Evolutionary conservation across 2,888 invertebrate species (phyloP).

Genomic region (Pardosa pseudoannulata): DNA sequence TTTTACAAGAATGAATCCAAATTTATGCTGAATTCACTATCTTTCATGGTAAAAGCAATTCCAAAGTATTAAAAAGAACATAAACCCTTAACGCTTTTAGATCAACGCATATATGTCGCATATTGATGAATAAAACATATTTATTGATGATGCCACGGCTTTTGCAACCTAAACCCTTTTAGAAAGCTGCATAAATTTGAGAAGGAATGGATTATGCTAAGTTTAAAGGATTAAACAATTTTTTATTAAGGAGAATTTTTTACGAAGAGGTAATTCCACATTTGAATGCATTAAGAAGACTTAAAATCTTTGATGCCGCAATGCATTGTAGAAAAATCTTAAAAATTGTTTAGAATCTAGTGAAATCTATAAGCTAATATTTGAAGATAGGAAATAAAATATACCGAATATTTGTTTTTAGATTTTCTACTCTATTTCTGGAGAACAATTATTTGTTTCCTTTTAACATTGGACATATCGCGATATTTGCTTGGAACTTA

Average conservation of each 20-base stretch:
- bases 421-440: too few relatives aligned
- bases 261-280: neutral
- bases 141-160: neutral
- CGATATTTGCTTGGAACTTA: too few relatives aligned
- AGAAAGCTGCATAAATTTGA: slow-evolving; percentile 5
- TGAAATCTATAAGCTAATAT: too few relatives aligned
- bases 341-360: neutral
- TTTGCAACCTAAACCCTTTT: neutral
- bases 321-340: neutral
- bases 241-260: neutral
- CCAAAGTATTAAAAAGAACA: neutral
- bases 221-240: neutral
- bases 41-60: neutral
- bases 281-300: neutral
- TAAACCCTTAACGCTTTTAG: neutral
- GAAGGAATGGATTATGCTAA: neutral
- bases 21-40: neutral
- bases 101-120: neutral
- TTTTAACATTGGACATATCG: too few relatives aligned
- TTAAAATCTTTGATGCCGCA: neutral
- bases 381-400: too few relatives aligned
- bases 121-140: slow-evolving; percentile 14
- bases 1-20: too few relatives aligned
- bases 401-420: too few relatives aligned
- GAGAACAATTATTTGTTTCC: too few relatives aligned